Evolutionary conservation across 2,888 invertebrate species (phyloP).

Genomic region (Eupeodes luniger): DNA sequence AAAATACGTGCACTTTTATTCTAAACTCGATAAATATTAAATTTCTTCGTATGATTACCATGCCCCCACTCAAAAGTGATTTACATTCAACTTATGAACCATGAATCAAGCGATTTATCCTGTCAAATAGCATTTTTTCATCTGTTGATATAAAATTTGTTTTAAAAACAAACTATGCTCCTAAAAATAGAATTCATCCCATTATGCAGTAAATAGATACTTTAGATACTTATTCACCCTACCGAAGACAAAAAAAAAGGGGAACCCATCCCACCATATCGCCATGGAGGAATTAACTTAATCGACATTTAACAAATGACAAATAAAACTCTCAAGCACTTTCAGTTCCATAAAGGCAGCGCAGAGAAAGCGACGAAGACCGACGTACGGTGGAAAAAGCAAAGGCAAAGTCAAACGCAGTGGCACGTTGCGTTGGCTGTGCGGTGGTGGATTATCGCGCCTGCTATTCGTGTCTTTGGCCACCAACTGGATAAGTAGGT

Average conservation of each 20-base stretch:
- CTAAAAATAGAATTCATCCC: slow-evolving; percentile 47
- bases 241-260: slow-evolving; percentile 2
- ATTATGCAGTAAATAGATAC: background rate
- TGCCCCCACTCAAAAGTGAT: slow-evolving; percentile 47
- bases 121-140: slow-evolving; percentile 50
- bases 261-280: slow-evolving; percentile 6
- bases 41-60: background rate
- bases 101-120: slow-evolving; percentile 70
- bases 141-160: slow-evolving; percentile 32
- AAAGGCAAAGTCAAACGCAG: too few species aligned
- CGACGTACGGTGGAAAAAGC: too few species aligned
- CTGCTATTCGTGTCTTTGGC: slow-evolving; percentile 30
- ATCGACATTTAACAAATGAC: slow-evolving; percentile 68
- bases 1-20: background rate
- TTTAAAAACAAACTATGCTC: slow-evolving; percentile 43
- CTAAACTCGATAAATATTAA: background rate
- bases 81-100: slow-evolving; percentile 64
- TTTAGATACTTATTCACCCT: background rate
- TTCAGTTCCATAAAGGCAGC: background rate
- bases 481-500: slow-evolving; percentile 51
- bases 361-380: too few species aligned
- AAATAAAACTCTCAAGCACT: slow-evolving; percentile 65
- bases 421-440: background rate
- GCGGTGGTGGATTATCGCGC: slow-evolving; percentile 19
- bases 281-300: slow-evolving; percentile 64